Conservation (phyloP, 2,888 invertebrate species). For the Eurytoma adleriae region DNA sequence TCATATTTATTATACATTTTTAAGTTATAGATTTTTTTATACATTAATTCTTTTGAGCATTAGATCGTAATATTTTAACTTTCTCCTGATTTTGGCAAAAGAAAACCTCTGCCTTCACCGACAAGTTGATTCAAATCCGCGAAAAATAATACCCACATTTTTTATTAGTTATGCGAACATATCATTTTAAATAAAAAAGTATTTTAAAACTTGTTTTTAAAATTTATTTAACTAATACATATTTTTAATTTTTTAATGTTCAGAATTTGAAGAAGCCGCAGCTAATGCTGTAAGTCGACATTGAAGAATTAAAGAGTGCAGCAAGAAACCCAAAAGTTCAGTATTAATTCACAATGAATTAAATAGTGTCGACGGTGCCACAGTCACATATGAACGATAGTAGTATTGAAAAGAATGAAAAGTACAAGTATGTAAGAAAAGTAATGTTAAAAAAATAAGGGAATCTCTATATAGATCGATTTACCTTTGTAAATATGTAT, state of each 20-base stretch:
- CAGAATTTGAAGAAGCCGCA: conserved; percentile 58
- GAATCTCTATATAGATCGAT: conserved; percentile 5
- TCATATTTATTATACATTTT: too few species aligned
- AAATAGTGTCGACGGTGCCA: background rate
- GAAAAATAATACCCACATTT: background rate
- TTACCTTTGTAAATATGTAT: conserved; percentile 58
- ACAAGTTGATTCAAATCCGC: background rate
- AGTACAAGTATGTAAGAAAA: background rate
- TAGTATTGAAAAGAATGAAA: background rate
- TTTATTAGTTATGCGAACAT: background rate
- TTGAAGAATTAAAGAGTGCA: conserved; percentile 18
- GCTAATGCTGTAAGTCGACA: conserved; percentile 56
- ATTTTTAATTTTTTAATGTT: conserved; percentile 24
- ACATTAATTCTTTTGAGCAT: background rate
- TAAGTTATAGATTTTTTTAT: too few species aligned
- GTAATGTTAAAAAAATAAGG: conserved; percentile 16
- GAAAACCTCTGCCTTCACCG: too few species aligned
- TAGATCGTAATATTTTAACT: background rate
- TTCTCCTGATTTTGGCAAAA: background rate
- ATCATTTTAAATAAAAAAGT: background rate
- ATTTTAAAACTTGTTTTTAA: background rate
- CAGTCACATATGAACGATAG: background rate
- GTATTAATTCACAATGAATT: conserved; percentile 41
- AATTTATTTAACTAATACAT: background rate
- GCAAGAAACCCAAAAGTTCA: conserved; percentile 43